Conservation (phyloP, 92 coral and sea anemone genomes). For the Virgularia gustaviana region DNA sequence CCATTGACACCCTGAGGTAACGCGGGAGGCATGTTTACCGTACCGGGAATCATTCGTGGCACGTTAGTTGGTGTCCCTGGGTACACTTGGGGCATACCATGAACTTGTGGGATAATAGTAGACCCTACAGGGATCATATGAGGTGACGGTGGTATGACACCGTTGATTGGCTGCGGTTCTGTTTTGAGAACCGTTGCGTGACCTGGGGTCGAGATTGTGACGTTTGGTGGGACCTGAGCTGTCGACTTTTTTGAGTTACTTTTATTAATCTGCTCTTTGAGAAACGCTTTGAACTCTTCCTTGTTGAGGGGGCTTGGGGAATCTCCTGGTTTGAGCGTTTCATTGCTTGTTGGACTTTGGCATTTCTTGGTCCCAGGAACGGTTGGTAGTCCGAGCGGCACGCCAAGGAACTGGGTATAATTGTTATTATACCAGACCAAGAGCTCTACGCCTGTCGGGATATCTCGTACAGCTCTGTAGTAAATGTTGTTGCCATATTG, state of each 20-base stretch:
- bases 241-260: no score
- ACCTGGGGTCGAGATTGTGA: background rate
- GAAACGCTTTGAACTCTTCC: slow-evolving; percentile 2
- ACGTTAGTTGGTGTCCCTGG: slow-evolving; percentile 2
- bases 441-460: slow-evolving; percentile 73
- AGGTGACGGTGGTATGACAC: background rate
- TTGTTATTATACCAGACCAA: slow-evolving; percentile 92
- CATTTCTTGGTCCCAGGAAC: slow-evolving; percentile 26
- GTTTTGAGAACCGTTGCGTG: background rate
- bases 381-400: slow-evolving; percentile 63
- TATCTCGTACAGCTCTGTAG: slow-evolving; percentile 90
- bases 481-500: slow-evolving; percentile 76
- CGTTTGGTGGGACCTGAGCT: no score
- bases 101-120: background rate
- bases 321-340: background rate
- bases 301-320: background rate
- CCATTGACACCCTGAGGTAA: no score
- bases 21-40: no score
- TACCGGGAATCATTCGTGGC: background rate
- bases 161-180: background rate
- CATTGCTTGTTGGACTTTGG: background rate
- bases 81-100: slow-evolving; percentile 3
- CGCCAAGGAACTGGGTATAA: slow-evolving; percentile 81
- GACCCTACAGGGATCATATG: slow-evolving; percentile 5
- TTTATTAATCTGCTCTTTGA: background rate